Base-by-base conservation (phyloP, 2,113 vertebrate species). In the Planiliza haematocheilus region DNA sequence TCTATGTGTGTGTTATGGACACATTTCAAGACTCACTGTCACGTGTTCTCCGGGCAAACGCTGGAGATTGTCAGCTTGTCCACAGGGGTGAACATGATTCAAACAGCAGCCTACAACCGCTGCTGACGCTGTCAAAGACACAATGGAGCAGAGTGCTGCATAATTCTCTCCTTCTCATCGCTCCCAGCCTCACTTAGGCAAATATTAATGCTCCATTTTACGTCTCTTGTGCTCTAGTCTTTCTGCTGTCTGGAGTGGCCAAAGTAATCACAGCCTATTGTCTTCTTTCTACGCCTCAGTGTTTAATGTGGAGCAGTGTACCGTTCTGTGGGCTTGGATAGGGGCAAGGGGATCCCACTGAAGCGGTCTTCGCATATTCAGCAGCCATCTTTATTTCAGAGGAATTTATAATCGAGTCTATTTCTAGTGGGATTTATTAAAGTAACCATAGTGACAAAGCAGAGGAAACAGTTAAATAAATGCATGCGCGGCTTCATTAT, bases 251-350 rank as follows among this genome's bases (percentile, higher is more conserved):
- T 51, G 50, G 41, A 67, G 46, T 52, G 74, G 76, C 55, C 73
- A n/a, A n/a, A 87, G 81, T 66, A 71, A 81, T 86, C 83, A 58
- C 73, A n/a, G 53, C 18, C 21, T n/a, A 56, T 83, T 79, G 83
- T 82, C 56, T 74, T 10, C 24, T 7, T 42, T 8, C 34, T 57
- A 17, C 36, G 36, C 57, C 38, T 65, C 43, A 3, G 34, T 57
- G 72, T 56, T 79, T 60, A 68, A 74, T 79, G 51, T 14, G 11
- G 59, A 71, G 18, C 62, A 66, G 57, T 14, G 74, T 21, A 20
- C 30, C 41, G 37, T 39, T 10, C 51, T 24, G 60, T 37, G 39
- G 52, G 39, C 45, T 74, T 13, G 38, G 37, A 37, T 41, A 11
- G 46, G 34, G 37, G 50, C 24, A 8, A 65, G 20, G 16, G 49